Evolutionary conservation across 2,888 invertebrate genomes (phyloP), one percentile per base, ranked within the genome.

Genomic region (Chrysomela aeneicollis): DNA sequence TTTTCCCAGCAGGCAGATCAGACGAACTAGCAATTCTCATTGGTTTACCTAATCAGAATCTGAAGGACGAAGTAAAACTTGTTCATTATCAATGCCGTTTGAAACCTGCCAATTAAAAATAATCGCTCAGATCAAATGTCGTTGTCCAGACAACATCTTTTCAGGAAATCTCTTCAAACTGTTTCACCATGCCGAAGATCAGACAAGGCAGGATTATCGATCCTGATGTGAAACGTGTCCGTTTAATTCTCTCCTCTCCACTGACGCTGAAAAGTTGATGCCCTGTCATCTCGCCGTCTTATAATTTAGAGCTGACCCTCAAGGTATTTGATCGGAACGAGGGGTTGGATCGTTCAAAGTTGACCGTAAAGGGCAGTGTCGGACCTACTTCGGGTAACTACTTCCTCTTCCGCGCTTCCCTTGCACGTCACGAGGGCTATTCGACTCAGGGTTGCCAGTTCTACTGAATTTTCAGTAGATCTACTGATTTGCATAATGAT

Each of bases 301-400:
- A 71, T 69, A 71, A 71, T 71, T 69, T 68, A 69, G 66, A 67
- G 68, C 67, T 64, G 71, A 62, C 68, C 71, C 71, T 71, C 61
- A 65, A 71, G 71, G 68, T 71, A 71, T 71, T 71, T 69, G 68
- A 71, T 69, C 69, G 69, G 66, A 64, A 63, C 64, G 64, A 70
- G 70, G 70, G 70, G 68, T 59, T 53, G 68, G 60, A 69, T 63
- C 57, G 65, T 64, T 55, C 59, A 65, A 63, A 68, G 66, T 68
- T 70, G 70, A 68, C 70, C 70, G 64, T 68, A 68, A 70, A 70
- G 70, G 65, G 61, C 65, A 59, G 55, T 57, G 60, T 64, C 55
- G 67, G 65, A 61, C 65, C 69, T 67, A 69, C 67, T 69, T 69
- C 61, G 59, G 63, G 52, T 65, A 69, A 67, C 69, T 64, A 63